A percentile compares a stretch with the other conserved stretches of the same genome.
These are phyloP conservation scores for Anisognathus igniventris DNA, from an alignment of 2,797 vertebrate species.

Conservation along the genomic window DNA sequence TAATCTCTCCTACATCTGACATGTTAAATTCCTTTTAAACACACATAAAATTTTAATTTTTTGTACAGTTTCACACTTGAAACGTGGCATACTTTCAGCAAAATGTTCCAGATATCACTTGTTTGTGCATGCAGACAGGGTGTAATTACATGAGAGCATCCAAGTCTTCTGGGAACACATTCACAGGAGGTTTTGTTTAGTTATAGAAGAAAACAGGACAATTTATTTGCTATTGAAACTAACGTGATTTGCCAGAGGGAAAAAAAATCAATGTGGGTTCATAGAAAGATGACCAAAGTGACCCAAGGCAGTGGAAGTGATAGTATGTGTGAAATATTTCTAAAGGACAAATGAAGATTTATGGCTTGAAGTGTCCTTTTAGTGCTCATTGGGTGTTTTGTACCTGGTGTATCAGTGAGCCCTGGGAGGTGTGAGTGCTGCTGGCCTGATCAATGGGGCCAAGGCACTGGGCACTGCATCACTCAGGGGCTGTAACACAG, in stretches of 20 bases:
- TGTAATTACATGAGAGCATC: constrained; percentile 45
- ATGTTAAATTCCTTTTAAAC: not conserved
- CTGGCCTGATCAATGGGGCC: not conserved
- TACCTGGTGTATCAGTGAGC: not conserved
- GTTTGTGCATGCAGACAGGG: not conserved
- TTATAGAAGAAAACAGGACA: not conserved
- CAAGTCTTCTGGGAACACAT: constrained; percentile 18
- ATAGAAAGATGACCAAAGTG: constrained; percentile 50
- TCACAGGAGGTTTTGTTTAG: not conserved
- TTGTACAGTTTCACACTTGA: not conserved
- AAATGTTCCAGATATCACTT: constrained; percentile 22
- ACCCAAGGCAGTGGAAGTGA: not conserved
- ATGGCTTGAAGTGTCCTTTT: constrained; percentile 16
- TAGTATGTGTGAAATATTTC: constrained; percentile 32
- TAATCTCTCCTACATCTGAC: not conserved
- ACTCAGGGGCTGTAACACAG: not conserved
- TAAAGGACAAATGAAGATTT: constrained; percentile 52
- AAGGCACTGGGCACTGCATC: not conserved
- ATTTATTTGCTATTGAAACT: constrained; percentile 48
- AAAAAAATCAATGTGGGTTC: constrained; percentile 48
- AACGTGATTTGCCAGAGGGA: not conserved
- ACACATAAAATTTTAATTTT: not conserved
- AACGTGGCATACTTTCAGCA: not conserved
- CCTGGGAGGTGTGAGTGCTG: not conserved
- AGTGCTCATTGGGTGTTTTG: not conserved